Evolutionary conservation across 2,888 invertebrate species (phyloP).

Genomic region (Nycteola revayana): DNA sequence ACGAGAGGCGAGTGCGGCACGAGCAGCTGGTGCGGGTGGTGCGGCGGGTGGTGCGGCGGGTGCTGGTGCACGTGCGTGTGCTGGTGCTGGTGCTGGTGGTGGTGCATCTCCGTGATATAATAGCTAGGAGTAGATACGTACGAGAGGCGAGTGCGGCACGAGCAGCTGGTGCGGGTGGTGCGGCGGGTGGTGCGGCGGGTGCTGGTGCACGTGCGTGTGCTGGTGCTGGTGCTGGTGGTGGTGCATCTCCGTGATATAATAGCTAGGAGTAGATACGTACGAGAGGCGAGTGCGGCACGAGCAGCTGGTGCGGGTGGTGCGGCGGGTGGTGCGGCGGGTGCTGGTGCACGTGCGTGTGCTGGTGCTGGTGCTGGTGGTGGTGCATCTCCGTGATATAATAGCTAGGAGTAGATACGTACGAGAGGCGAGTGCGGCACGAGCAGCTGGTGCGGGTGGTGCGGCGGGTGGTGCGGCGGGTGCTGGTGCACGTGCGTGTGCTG

Average conservation of each 20-base stretch:
- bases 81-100: constrained; percentile 91
- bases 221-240: constrained; percentile 91
- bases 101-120: constrained; percentile 93
- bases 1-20: constrained; percentile 51
- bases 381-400: constrained; percentile 96
- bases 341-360: no score
- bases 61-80: constrained; percentile 93
- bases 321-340: no score
- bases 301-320: constrained; percentile 34
- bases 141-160: constrained; percentile 50
- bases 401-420: no score
- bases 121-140: constrained; percentile 80
- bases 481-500: constrained; percentile 90
- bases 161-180: constrained; percentile 79
- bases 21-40: constrained; percentile 78
- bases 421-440: constrained; percentile 52
- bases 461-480: constrained; percentile 85
- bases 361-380: constrained; percentile 89
- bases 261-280: no score
- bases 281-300: constrained; percentile 67
- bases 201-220: constrained; percentile 86
- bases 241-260: constrained; percentile 87
- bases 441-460: constrained; percentile 82
- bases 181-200: constrained; percentile 91
- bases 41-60: constrained; percentile 83